These are phyloP conservation scores for Eretmocerus hayati DNA, from an alignment of 2,888 invertebrate species.

Conservation along the genomic window DNA sequence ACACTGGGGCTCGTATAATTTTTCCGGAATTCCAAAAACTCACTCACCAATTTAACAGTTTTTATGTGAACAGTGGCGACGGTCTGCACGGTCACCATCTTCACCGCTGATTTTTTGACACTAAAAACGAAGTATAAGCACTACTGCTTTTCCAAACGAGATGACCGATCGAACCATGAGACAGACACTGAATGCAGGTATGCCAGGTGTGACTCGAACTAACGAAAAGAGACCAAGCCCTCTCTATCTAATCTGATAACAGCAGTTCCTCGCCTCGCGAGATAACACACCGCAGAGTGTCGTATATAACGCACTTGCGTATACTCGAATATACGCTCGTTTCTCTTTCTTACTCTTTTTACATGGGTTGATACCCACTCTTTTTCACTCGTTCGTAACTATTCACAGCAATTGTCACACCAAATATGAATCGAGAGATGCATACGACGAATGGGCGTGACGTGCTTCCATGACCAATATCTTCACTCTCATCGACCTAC, in stretches of 20 bases:
- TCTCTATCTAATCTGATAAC: constrained; percentile 45
- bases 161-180: not conserved
- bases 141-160: not conserved
- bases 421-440: too few relatives aligned
- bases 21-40: not conserved
- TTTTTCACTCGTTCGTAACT: too few relatives aligned
- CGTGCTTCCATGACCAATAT: too few relatives aligned
- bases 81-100: constrained; percentile 75
- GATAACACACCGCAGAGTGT: too few relatives aligned
- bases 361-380: too few relatives aligned
- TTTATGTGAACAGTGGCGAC: constrained; percentile 77
- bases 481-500: too few relatives aligned
- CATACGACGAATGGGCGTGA: too few relatives aligned
- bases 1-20: too few relatives aligned
- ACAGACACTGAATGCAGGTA: not conserved
- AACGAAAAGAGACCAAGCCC: constrained; percentile 35
- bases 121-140: not conserved
- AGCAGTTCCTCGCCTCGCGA: constrained; percentile 26
- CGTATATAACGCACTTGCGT: too few relatives aligned
- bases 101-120: constrained; percentile 29
- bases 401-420: too few relatives aligned
- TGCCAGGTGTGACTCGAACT: not conserved
- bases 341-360: not conserved
- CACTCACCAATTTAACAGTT: constrained; percentile 72
- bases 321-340: too few relatives aligned